Percentiles rank a stretch among this genome's conserved stretches.
Evolutionary conservation across 2,113 vertebrate genomes (phyloP).

Genomic region (Mastomys natalensis): DNA sequence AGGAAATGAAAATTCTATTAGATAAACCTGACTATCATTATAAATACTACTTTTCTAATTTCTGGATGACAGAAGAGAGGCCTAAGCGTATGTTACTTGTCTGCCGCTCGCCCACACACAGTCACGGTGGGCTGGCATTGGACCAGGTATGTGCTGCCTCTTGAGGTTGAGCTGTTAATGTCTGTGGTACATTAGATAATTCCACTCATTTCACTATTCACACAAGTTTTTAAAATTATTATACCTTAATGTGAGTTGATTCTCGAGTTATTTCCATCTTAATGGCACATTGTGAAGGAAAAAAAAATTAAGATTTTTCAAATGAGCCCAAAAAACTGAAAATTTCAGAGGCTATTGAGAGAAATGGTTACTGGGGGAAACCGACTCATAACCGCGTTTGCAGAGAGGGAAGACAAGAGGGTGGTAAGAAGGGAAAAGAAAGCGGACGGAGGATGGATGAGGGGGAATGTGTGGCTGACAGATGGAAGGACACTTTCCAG

Average conservation of each 20-base stretch:
- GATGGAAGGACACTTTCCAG: not conserved
- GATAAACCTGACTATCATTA: too few relatives aligned
- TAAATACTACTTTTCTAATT: not conserved
- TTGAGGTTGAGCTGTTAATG: not conserved
- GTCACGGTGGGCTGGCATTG: not conserved
- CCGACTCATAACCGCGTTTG: not conserved
- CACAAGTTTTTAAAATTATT: not conserved
- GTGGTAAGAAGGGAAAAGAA: not conserved
- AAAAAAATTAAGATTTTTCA: slow-evolving; percentile 6
- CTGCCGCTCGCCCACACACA: not conserved
- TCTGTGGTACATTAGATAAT: not conserved
- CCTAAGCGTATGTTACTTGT: not conserved
- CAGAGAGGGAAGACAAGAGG: not conserved
- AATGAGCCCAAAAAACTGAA: not conserved
- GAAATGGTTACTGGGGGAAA: not conserved
- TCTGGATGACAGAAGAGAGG: not conserved
- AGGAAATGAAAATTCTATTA: not conserved
- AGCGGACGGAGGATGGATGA: not conserved
- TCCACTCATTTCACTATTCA: not conserved
- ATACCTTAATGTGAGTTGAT: not conserved
- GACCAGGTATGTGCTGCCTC: not conserved
- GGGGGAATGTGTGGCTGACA: not conserved
- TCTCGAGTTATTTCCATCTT: slow-evolving; percentile 5
- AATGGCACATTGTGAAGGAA: not conserved
- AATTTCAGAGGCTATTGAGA: not conserved